Evolutionary conservation across 2,113 vertebrate genomes (phyloP).

Genomic region (Nothocercus nigrocapillus): DNA sequence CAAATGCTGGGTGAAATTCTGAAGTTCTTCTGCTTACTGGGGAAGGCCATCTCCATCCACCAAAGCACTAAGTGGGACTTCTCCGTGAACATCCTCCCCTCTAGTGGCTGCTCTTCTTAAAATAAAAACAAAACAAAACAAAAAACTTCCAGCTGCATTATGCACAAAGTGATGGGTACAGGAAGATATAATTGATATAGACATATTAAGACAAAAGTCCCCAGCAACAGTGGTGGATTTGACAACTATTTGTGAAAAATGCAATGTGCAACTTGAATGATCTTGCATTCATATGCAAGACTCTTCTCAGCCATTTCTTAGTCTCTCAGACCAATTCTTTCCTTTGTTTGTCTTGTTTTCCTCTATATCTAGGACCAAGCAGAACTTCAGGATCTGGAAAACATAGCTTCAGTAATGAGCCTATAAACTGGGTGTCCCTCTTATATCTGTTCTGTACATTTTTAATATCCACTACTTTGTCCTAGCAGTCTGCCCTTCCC

Average conservation of each 20-base stretch:
- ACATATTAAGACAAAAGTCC: neutral
- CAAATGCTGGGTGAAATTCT: neutral
- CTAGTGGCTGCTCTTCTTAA: constrained; percentile 28
- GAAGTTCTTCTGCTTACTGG: accelerated
- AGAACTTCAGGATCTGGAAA: neutral
- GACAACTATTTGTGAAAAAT: neutral
- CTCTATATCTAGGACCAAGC: neutral
- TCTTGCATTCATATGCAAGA: neutral
- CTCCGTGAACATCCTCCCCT: neutral
- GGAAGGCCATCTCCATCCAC: neutral
- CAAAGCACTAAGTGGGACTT: neutral
- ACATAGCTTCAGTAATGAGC: neutral
- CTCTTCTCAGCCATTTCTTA: neutral
- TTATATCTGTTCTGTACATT: neutral
- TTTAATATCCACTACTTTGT: neutral
- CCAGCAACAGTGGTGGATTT: neutral
- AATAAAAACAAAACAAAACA: neutral
- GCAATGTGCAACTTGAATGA: neutral
- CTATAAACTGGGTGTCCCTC: neutral
- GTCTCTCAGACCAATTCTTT: neutral
- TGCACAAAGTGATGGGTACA: neutral
- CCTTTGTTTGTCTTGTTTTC: neutral
- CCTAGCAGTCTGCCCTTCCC: neutral
- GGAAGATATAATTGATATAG: neutral
- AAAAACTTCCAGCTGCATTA: neutral